Base-by-base conservation (phyloP, 1,140 invertebrate species). In the Drosophila navojoa region DNA sequence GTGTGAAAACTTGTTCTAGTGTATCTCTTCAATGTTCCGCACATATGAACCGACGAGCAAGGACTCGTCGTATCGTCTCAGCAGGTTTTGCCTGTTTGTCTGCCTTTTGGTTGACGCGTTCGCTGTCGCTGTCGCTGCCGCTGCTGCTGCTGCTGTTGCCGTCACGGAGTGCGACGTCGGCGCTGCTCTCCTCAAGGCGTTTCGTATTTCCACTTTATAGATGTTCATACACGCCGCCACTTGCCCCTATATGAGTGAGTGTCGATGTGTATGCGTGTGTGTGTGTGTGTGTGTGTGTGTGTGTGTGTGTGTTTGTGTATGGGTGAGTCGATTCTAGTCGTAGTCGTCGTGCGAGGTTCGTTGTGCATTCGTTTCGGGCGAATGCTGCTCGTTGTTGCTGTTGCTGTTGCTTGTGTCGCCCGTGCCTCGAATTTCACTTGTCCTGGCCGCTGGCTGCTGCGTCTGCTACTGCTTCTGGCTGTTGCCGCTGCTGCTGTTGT, bases 21-120 rank as follows among this genome's bases (percentile, higher is more conserved):
- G 49, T 64, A 22, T 73, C 42, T 69, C 44, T 67, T 76, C 49
- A 72, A 45, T 75, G 84, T 91, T 91, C 90, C 90, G 87, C 80
- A 89, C 90, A 72, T 91, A 79, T 91, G 90, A 87, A 91, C 90
- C 90, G 90, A 91, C 90, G 82, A 87, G 90, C 90, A 91, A 91
- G 90, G 90, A 91, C 90, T 91, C 90, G 90, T 81, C 90, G 85
- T 91, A 77, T 91, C 82, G 81, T 91, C 90, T 91, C 86, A 91
- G 86, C 82, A 91, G 90, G 90, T 87, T 90, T 84, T 76, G 90
- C 90, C 90, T 90, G 90, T 91, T 90, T 91, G 90, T 90, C 90
- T 91, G 86, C 90, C 79, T 86, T 86, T 86, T 91, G 89, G 77
- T 87, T 90, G 75, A 71, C 59, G 35, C 35, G 35, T 38, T 38